A percentile compares a stretch with the other conserved stretches of the same genome.
These are phyloP conservation scores for Limnodromus scolopaceus DNA, from an alignment of 2,797 vertebrate genomes.

Conservation along the genomic window DNA sequence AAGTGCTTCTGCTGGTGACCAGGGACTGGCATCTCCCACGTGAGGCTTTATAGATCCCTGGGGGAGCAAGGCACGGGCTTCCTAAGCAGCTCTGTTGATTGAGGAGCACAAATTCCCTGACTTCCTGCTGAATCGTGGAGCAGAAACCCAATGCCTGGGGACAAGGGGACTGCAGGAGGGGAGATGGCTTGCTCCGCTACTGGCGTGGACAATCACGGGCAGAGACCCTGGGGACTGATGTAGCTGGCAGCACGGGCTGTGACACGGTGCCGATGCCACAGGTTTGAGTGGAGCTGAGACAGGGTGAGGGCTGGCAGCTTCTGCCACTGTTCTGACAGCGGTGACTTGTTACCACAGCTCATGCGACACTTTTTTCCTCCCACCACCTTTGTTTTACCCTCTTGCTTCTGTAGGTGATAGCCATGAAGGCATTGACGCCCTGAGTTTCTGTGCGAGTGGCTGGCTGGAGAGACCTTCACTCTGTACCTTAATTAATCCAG, in stretches of 20 bases:
- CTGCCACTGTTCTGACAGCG: background rate
- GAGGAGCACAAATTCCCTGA: background rate
- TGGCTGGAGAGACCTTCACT: background rate
- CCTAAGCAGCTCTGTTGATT: background rate
- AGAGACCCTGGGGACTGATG: background rate
- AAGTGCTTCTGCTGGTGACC: background rate
- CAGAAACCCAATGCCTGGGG: background rate
- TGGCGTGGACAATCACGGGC: rapidly evolving
- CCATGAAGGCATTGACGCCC: rapidly evolving
- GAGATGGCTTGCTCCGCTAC: rapidly evolving
- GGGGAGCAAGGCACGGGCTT: background rate
- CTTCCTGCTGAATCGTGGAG: background rate
- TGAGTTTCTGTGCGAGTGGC: background rate
- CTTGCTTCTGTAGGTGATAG: background rate
- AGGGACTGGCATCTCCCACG: background rate
- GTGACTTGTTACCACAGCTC: background rate
- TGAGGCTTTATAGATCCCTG: background rate
- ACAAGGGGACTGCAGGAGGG: background rate
- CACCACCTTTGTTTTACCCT: background rate
- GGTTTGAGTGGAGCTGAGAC: background rate
- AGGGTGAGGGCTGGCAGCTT: background rate
- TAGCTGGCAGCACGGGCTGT: rapidly evolving
- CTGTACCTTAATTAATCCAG: background rate
- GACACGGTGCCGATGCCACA: rapidly evolving
- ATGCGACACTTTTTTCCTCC: background rate